These are phyloP conservation scores for Aproaerema taeniolella DNA, from an alignment of 2,888 invertebrate genomes.

Conservation along the genomic window DNA sequence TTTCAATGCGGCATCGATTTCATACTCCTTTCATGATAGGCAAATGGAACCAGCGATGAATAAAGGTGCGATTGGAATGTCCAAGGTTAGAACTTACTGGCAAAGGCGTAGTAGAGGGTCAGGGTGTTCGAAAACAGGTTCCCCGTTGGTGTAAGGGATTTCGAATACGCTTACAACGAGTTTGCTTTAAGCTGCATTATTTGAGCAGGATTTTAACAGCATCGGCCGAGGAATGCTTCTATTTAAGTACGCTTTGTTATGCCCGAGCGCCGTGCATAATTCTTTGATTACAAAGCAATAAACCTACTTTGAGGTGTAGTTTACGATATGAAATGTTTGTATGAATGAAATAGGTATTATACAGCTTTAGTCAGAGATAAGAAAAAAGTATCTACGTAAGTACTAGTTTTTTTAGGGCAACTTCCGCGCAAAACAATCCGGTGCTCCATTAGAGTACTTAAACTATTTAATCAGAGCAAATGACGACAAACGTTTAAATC, in stretches of 20 bases:
- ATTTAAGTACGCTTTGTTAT: constrained; percentile 2
- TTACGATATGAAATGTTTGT: too few relatives aligned
- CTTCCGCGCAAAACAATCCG: too few relatives aligned
- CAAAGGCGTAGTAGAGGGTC: constrained; percentile 16
- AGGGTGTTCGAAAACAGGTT: constrained; percentile 37
- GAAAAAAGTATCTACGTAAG: too few relatives aligned
- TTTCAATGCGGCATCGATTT: constrained; percentile 11
- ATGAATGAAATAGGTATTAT: too few relatives aligned
- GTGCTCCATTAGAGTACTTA: too few relatives aligned
- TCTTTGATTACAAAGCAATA: not conserved
- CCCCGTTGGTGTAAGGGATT: constrained; percentile 33
- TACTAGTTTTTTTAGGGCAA: too few relatives aligned
- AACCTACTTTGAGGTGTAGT: not conserved
- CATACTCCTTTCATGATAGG: too few relatives aligned
- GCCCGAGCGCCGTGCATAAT: constrained; percentile 1
- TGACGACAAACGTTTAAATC: too few relatives aligned
- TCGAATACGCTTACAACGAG: constrained; percentile 35
- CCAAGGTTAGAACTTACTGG: constrained; percentile 20
- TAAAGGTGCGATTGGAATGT: constrained; percentile 7
- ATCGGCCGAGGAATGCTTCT: not conserved
- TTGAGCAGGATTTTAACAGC: constrained; percentile 28
- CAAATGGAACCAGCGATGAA: constrained; percentile 9
- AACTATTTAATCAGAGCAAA: too few relatives aligned
- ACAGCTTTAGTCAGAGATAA: too few relatives aligned
- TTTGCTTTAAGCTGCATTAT: constrained; percentile 33